Evolutionary conservation across 1,140 invertebrate species (phyloP).

Genomic region (Metaphire vulgaris): DNA sequence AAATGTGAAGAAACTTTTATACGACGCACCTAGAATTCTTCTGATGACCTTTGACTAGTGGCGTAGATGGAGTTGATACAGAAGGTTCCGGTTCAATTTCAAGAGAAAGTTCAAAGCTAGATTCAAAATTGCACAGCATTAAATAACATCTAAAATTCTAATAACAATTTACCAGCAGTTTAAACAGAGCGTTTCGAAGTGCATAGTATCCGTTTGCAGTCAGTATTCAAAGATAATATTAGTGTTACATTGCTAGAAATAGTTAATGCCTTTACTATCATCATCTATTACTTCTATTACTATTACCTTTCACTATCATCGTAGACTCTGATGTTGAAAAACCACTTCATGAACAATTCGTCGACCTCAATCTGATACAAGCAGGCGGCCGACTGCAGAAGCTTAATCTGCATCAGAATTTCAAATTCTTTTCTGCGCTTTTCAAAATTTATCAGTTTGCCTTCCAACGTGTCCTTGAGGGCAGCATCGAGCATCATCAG

Average conservation of each 20-base stretch:
- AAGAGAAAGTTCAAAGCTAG: constrained; percentile 69
- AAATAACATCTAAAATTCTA: no score
- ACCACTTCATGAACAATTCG: constrained; percentile 80
- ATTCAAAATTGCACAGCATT: no score
- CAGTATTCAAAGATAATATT: no score
- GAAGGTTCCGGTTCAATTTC: constrained; percentile 68
- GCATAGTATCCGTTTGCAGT: no score
- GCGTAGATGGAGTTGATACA: constrained; percentile 38
- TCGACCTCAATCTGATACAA: constrained; percentile 83
- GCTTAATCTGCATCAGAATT: constrained; percentile 88
- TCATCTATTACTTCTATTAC: no score
- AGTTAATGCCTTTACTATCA: no score
- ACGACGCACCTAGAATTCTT: constrained; percentile 34
- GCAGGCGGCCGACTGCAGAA: constrained; percentile 88
- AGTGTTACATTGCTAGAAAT: no score
- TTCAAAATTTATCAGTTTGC: constrained; percentile 87
- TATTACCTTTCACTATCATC: constrained; percentile 82
- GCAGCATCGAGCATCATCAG: constrained; percentile 98
- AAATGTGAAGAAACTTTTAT: no score
- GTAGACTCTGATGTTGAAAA: constrained; percentile 76
- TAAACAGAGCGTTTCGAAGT: no score
- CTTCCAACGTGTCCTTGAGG: constrained; percentile 66
- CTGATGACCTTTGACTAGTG: constrained; percentile 40
- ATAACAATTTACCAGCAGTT: no score
- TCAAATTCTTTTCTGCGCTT: constrained; percentile 98